A percentile compares a stretch with the other conserved stretches of the same genome.
These are phyloP conservation scores for Odontocolon sp. DNA, from an alignment of 2,888 invertebrate genomes.

Conservation along the genomic window DNA sequence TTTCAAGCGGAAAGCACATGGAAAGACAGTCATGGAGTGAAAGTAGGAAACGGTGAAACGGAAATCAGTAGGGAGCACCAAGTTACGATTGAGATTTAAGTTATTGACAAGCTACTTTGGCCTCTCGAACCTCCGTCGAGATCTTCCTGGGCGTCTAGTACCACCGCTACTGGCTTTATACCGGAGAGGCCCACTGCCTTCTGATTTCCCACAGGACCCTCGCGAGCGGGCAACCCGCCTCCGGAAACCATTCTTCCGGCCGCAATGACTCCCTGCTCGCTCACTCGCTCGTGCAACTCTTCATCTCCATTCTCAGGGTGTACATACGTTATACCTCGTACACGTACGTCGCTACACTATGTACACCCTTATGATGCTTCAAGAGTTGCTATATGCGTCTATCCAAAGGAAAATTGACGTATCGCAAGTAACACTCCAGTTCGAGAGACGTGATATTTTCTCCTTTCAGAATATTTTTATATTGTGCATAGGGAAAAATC, in stretches of 20 bases:
- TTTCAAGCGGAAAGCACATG: constrained; percentile 2
- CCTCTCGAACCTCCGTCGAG: constrained; percentile 75
- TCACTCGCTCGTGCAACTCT: constrained; percentile 48
- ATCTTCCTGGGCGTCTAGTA: constrained; percentile 45
- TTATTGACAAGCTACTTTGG: constrained; percentile 81
- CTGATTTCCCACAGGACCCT: constrained; percentile 79
- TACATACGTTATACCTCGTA: constrained; percentile 8
- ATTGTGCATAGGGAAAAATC: neutral
- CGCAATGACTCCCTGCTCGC: constrained; percentile 76
- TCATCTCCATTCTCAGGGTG: constrained; percentile 53
- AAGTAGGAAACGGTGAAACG: constrained; percentile 65
- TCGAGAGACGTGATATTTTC: constrained; percentile 29
- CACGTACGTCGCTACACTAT: neutral
- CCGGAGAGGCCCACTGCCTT: constrained; percentile 76
- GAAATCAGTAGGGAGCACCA: constrained; percentile 77
- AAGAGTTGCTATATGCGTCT: constrained; percentile 16
- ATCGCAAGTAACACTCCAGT: constrained; percentile 28
- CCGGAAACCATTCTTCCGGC: constrained; percentile 79
- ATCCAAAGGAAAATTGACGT: constrained; percentile 39
- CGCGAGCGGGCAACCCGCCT: constrained; percentile 69
- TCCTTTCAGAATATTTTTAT: constrained; percentile 17
- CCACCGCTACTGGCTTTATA: constrained; percentile 71
- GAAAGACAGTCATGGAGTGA: constrained; percentile 27
- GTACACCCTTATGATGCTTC: neutral
- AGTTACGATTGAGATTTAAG: constrained; percentile 81